phyloP scores from a whole-genome alignment of 2,888 invertebrate species.

The Synanthedon andrenaeformis region DNA sequence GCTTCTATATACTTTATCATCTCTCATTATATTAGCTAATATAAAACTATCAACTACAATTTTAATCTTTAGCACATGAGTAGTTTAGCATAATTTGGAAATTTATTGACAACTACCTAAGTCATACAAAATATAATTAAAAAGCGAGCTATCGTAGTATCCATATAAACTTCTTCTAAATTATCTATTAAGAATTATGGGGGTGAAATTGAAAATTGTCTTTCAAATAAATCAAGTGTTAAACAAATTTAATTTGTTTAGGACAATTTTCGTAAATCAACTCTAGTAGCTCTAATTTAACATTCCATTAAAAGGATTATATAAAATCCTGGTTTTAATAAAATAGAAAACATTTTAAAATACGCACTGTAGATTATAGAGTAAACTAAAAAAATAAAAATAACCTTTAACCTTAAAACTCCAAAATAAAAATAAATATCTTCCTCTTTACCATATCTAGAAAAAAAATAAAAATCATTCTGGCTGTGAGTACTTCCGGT shows the following conservation, averaged over 20 bases:
- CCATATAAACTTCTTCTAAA: conserved; percentile 63
- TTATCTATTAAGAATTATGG: conserved; percentile 53
- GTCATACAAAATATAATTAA: conserved; percentile 42
- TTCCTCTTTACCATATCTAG: conserved; percentile 62
- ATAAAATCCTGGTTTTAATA: conserved; percentile 48
- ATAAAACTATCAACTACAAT: conserved; percentile 21
- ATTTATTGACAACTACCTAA: conserved; percentile 47
- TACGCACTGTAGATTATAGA: conserved; percentile 66
- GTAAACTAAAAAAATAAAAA: conserved; percentile 42
- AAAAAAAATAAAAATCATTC: conserved; percentile 63
- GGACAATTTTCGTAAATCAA: conserved; percentile 20
- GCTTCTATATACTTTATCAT: not conserved
- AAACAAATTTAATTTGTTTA: conserved; percentile 7
- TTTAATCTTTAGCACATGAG: conserved; percentile 51
- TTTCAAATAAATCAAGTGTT: conserved; percentile 14
- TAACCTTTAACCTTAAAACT: conserved; percentile 43
- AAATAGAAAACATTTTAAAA: conserved; percentile 58
- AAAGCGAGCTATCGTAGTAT: conserved; percentile 57
- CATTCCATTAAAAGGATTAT: conserved; percentile 54
- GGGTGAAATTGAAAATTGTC: conserved; percentile 23
- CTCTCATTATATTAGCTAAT: conserved; percentile 12
- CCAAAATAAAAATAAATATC: conserved; percentile 28
- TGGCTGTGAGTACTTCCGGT: conserved; percentile 63
- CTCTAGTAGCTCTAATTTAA: conserved; percentile 52
- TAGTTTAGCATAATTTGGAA: conserved; percentile 60